Conservation (phyloP, 1,140 invertebrate genomes). For the Teleopsis dalmanni region DNA sequence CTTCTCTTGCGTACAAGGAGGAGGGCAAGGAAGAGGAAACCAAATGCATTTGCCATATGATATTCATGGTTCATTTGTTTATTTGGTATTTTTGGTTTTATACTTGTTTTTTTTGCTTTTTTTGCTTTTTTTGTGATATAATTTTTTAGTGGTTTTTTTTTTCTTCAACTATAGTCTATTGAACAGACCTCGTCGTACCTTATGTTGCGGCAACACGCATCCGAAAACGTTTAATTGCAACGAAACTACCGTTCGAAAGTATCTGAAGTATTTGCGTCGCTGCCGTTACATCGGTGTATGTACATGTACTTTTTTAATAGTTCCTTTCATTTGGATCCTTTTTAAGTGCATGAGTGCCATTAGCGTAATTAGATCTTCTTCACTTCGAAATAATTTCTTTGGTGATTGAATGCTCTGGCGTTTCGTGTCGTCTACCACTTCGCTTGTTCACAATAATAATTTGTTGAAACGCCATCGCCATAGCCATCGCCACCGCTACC, state of each 20-base stretch:
- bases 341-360: conserved; percentile 17
- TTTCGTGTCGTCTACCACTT: too few species aligned
- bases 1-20: too few species aligned
- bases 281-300: background rate
- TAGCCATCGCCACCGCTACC: background rate
- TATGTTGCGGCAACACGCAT: conserved; percentile 41
- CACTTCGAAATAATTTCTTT: background rate
- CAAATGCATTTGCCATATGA: conserved; percentile 7
- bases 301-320: conserved; percentile 1
- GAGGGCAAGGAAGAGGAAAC: too few species aligned
- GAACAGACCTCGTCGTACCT: too few species aligned
- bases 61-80: conserved; percentile 5
- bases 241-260: background rate
- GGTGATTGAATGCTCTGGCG: background rate
- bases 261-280: background rate
- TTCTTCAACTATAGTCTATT: too few species aligned
- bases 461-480: background rate
- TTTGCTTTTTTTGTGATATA: conserved; percentile 4
- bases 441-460: conserved; percentile 3
- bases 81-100: background rate
- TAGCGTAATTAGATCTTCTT: conserved; percentile 42
- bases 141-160: conserved; percentile 12
- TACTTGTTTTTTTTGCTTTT: background rate
- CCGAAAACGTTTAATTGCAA: background rate
- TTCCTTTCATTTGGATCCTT: background rate